Evolutionary conservation across 2,113 vertebrate genomes (phyloP), one percentile per base, ranked within the genome.

Genomic region (Petroica traversi): DNA sequence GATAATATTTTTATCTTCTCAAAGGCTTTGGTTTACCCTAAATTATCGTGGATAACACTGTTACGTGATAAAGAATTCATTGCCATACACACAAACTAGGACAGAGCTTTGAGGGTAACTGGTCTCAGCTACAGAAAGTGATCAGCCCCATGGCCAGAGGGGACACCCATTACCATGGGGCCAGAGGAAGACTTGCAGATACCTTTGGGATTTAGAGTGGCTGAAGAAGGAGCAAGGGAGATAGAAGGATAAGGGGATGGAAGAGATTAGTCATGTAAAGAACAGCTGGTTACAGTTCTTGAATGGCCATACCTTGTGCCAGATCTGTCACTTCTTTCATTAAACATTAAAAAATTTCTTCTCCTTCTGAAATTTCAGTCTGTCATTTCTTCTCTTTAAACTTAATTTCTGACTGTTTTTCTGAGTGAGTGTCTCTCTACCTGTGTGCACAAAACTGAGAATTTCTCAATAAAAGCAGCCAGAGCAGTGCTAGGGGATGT

Each of bases 231-330:
- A 61, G 14, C 1, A 55, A 45, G 19, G 16, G 36, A 58, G 49
- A 48, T 6, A 52, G 29, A 68, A 24, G 20, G 16, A 23, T 10
- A 49, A 59, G 10, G 8, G 25, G 8, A 19, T 20, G 33, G 64
- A 74, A 49, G 25, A 38, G 3, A 3, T 18, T 29, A 36, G 11
- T 10, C 0, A 0, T 51, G 10, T 31, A 36, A 45, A 8, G 15
- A 80, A 26, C 0, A 0, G 5, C 18, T 45, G 15, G 22, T 67
- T 45, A 46, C 12, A 5, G 8, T 33, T 12, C 14, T 71, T 46
- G 29, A 61, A 38, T n/a, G n/a, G 14, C 8, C 1, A 1, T 22
- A 25, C 9, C 9, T 18, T 48, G 14, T 9, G 7, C 10, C 23
- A 43, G 22, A 31, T 20, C 19, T 76, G 12, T 22, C 31, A 9